phyloP scores from a whole-genome alignment of 64 coral and sea anemone genomes.

The Dendrophyllia cribrosa region DNA sequence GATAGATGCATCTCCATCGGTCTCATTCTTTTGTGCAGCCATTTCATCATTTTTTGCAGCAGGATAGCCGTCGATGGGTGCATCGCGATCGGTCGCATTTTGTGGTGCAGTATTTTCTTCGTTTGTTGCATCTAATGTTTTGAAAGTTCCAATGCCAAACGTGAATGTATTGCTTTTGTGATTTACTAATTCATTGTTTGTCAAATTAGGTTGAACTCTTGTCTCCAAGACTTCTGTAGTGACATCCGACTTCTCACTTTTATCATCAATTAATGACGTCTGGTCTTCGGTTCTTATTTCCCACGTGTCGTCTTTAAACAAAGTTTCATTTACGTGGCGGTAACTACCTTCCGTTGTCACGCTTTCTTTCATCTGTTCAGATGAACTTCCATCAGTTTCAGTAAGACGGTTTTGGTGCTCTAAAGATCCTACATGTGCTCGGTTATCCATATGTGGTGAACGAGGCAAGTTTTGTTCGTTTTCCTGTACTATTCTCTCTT shows the following conservation, averaged over 20 bases:
- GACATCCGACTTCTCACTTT: background rate
- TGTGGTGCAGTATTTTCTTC: background rate
- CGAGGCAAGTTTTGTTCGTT: background rate
- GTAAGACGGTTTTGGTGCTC: background rate
- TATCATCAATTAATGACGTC: background rate
- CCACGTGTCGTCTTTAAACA: background rate
- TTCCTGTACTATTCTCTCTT: background rate
- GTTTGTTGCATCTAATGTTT: background rate
- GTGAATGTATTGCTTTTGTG: background rate
- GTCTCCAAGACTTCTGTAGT: background rate
- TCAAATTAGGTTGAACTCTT: background rate
- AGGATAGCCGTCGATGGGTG: too few species aligned
- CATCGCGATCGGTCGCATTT: too few species aligned
- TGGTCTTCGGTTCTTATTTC: background rate
- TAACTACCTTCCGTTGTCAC: background rate
- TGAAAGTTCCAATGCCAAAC: too few species aligned
- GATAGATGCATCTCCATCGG: background rate
- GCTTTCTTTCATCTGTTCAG: background rate
- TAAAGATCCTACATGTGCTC: background rate
- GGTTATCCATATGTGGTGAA: background rate
- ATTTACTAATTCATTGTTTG: background rate
- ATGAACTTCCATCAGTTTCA: background rate
- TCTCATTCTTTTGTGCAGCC: background rate
- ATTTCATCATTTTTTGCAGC: too few species aligned
- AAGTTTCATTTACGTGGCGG: background rate